A percentile compares a stretch with the other conserved stretches of the same genome.
Conservation (phyloP, 2,888 invertebrate genomes). For the Tinea pellionella region DNA sequence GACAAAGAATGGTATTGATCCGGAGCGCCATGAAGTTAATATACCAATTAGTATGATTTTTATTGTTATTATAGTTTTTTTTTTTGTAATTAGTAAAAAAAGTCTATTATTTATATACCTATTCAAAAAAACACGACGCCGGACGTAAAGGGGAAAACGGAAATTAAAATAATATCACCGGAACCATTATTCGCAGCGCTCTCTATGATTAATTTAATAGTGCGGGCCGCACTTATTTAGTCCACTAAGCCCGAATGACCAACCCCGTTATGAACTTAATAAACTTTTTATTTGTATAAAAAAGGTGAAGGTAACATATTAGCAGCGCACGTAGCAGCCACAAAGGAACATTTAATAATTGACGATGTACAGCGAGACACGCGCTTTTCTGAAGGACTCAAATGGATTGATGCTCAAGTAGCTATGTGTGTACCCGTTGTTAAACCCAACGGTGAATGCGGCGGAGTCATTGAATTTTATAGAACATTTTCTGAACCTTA, state of each 20-base stretch:
- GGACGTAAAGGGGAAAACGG: too few relatives aligned
- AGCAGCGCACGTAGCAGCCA: constrained; percentile 68
- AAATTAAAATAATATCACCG: too few relatives aligned
- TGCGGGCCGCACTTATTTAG: too few relatives aligned
- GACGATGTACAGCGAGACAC: constrained; percentile 67
- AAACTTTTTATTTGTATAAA: too few relatives aligned
- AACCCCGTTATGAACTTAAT: too few relatives aligned
- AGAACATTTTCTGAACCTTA: constrained; percentile 46
- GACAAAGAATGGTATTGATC: constrained; percentile 52
- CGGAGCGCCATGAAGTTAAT: constrained; percentile 64
- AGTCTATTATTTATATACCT: too few relatives aligned
- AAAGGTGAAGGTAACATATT: constrained; percentile 60
- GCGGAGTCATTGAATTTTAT: constrained; percentile 70
- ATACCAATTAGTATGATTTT: constrained; percentile 58
- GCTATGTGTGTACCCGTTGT: constrained; percentile 72
- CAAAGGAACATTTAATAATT: constrained; percentile 64
- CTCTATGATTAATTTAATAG: too few relatives aligned
- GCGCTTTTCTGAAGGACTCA: constrained; percentile 69
- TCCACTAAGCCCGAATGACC: too few relatives aligned
- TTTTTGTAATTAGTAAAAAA: too few relatives aligned
- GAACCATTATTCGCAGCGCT: too few relatives aligned
- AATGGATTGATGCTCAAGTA: constrained; percentile 66
- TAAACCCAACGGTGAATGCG: constrained; percentile 68
- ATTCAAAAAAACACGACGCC: too few relatives aligned
- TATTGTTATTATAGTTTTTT: constrained; percentile 7